These are phyloP conservation scores for Trematocara macrostoma DNA, from an alignment of 2,113 vertebrate genomes.

Conservation along the genomic window DNA sequence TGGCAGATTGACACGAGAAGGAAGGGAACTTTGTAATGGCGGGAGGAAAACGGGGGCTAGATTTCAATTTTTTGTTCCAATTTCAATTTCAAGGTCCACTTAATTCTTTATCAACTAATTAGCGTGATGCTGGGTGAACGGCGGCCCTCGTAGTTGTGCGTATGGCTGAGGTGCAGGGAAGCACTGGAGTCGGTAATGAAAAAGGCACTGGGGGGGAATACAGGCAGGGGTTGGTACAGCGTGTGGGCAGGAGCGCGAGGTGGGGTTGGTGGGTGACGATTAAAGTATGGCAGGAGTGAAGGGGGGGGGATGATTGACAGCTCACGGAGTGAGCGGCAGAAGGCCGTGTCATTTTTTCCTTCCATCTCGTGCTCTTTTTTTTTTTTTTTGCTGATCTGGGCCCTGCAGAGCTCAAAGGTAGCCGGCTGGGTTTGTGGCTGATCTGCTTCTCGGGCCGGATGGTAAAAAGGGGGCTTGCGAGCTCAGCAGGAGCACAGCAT, in stretches of 20 bases:
- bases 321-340: too few relatives aligned
- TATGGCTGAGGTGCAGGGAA: constrained; percentile 86
- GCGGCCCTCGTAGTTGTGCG: constrained; percentile 87
- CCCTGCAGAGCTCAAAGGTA: constrained; percentile 77
- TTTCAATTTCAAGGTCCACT: constrained; percentile 99
- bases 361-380: constrained; percentile 24
- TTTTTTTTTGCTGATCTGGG: constrained; percentile 64
- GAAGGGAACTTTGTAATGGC: constrained; percentile 36
- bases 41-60: constrained; percentile 49
- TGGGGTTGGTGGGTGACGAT: constrained; percentile 69
- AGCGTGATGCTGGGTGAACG: constrained; percentile 86
- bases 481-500: constrained; percentile 84
- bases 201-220: constrained; percentile 78
- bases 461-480: constrained; percentile 73
- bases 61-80: constrained; percentile 78
- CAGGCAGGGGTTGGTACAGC: constrained; percentile 69
- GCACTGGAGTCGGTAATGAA: constrained; percentile 88
- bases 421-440: constrained; percentile 72
- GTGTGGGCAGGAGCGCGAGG: constrained; percentile 45
- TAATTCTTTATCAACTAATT: constrained; percentile 97
- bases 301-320: too few relatives aligned
- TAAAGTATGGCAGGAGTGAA: constrained; percentile 67
- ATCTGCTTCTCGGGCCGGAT: constrained; percentile 79
- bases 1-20: constrained; percentile 24
- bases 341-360: too few relatives aligned